Conservation (phyloP, 92 coral and sea anemone species). For the Galaxea fascicularis region DNA sequence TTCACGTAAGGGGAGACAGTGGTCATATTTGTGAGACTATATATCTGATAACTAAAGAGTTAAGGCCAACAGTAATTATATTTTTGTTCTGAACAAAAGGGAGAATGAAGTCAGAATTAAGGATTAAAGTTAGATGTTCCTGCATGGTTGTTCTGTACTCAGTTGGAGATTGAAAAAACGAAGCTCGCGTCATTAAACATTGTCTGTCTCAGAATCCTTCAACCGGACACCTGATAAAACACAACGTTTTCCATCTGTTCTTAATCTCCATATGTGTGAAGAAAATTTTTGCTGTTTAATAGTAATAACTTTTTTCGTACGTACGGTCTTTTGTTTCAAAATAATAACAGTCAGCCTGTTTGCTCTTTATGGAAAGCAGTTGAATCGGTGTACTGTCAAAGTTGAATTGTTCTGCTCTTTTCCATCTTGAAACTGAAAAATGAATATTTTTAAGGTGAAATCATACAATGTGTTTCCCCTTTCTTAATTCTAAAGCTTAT, state of each 20-base stretch:
- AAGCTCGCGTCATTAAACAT: neutral
- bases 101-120: neutral
- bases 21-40: neutral
- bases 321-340: slow-evolving; percentile 16
- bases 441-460: neutral
- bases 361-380: neutral
- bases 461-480: neutral
- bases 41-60: no score
- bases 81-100: neutral
- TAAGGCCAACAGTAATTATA: no score
- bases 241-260: slow-evolving; percentile 13
- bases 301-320: neutral
- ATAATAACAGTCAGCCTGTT: neutral
- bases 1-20: neutral
- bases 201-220: slow-evolving; percentile 3
- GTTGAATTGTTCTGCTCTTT: neutral
- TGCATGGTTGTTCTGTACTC: neutral
- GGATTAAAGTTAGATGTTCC: neutral
- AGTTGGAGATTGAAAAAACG: neutral
- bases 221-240: slow-evolving; percentile 36
- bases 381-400: neutral
- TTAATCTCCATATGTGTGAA: neutral
- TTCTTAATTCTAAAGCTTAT: neutral
- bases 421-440: neutral
- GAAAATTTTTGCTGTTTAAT: slow-evolving; percentile 5